Evolutionary conservation across 2,797 vertebrate genomes (phyloP), one percentile per base, ranked within the genome.

Genomic region (Lutjanus argentimaculatus): DNA sequence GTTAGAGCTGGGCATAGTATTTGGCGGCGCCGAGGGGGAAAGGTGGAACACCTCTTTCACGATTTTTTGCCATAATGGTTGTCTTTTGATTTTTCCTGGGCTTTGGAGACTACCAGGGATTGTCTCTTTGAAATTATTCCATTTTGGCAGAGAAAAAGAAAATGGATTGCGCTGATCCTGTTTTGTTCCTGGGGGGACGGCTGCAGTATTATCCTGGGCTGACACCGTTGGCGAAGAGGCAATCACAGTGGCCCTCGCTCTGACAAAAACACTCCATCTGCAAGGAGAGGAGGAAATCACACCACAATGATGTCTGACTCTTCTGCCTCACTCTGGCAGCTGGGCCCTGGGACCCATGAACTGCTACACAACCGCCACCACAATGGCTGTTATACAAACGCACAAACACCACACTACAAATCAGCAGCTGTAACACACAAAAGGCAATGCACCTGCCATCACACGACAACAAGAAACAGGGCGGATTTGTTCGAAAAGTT

Each of bases 251-350:
- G 95, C 94, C 92, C 94, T 94, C 89, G 85, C 93, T 93, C 92
- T 92, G 94, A 96, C 94, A 96, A 94, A 96, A 96, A 96, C 95
- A 95, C 95, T 96, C 95, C 93, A 95, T 91, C 92, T 93, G 92
- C 90, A 91, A 89, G 91, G 93, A 92, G 92, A 92, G 91, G 93
- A 94, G 93, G 93, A 95, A 96, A 95, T 94, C 95, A 95, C 94
- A 94, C 92, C 92, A 95, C 94, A 95, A 95, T 95, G 95, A 96
- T 93, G 94, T 93, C 91, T 92, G 93, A 93, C 94, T 95, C 93
- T 93, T 93, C 93, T 90, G 92, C 93, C 93, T 89, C 88, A 85
- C 93, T 90, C 90, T 90, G 93, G 89, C 93, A 93, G 93, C 93
- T 93, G 94, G 93, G 92, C 92, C 90, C 90, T 89, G 89, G 91